These are phyloP conservation scores for Rhopalosiphum nymphaeae DNA, from an alignment of 2,888 invertebrate species.

Conservation along the genomic window DNA sequence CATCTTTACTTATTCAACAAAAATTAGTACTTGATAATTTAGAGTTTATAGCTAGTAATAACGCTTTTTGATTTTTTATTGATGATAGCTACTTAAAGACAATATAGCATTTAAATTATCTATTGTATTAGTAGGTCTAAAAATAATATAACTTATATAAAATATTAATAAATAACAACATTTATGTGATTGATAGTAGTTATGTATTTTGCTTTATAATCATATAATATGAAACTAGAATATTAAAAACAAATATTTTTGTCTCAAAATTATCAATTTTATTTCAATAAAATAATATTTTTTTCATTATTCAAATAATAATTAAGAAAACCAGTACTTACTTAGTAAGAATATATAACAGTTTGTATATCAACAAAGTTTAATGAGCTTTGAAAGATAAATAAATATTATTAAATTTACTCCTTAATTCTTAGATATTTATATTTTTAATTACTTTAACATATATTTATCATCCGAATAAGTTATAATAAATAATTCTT, in stretches of 20 bases:
- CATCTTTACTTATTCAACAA: too few relatives aligned
- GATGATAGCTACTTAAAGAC: too few relatives aligned
- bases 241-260: background rate
- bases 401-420: conserved; percentile 8
- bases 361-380: background rate
- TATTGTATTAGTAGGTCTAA: background rate
- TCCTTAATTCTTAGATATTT: background rate
- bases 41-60: too few relatives aligned
- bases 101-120: too few relatives aligned
- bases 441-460: conserved; percentile 9
- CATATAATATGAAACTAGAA: background rate
- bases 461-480: background rate
- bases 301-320: background rate
- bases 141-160: background rate
- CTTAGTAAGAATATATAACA: background rate
- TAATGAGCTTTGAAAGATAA: background rate
- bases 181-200: background rate
- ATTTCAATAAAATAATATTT: background rate
- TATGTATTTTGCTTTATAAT: background rate
- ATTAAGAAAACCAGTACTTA: background rate
- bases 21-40: too few relatives aligned
- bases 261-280: background rate
- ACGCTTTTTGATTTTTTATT: too few relatives aligned
- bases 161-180: background rate
- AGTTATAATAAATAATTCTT: background rate